A percentile compares a stretch with the other conserved stretches of the same genome.
phyloP scores from a whole-genome alignment of 2,113 vertebrate genomes.

The Vulpes lagopus region DNA sequence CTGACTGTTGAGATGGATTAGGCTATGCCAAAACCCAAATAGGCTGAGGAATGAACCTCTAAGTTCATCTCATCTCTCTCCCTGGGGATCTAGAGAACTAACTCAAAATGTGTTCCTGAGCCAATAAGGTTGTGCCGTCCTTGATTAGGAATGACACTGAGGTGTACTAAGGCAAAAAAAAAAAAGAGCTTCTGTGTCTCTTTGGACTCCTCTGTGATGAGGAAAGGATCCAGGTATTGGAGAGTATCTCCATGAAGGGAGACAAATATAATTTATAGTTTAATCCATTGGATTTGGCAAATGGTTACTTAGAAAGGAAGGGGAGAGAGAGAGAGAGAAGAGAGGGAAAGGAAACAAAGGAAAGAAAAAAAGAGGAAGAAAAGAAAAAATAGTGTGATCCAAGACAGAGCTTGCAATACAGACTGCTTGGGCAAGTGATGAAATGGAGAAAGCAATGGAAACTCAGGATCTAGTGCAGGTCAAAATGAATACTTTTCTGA shows the following conservation, averaged over 20 bases:
- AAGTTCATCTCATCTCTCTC: not conserved
- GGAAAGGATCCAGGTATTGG: not conserved
- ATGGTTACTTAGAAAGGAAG: not conserved
- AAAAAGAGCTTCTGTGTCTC: not conserved
- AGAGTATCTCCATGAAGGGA: not conserved
- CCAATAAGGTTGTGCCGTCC: not conserved
- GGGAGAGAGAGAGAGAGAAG: too few relatives aligned
- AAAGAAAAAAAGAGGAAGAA: too few relatives aligned
- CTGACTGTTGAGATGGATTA: not conserved
- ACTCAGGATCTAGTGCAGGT: not conserved
- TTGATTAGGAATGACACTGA: not conserved
- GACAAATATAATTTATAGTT: not conserved
- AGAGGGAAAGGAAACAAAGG: accelerated
- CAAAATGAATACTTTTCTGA: not conserved
- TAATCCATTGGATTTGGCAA: not conserved
- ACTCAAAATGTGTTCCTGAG: not conserved
- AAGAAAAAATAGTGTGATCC: not conserved
- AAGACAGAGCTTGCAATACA: not conserved
- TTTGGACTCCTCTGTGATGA: not conserved
- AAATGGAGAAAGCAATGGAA: not conserved
- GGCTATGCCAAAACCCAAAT: not conserved
- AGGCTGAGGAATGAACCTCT: not conserved
- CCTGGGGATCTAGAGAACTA: not conserved
- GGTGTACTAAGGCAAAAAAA: not conserved
- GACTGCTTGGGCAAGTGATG: not conserved